Conservation (phyloP, 2,888 invertebrate genomes). For the Temnothorax unifasciatus region DNA sequence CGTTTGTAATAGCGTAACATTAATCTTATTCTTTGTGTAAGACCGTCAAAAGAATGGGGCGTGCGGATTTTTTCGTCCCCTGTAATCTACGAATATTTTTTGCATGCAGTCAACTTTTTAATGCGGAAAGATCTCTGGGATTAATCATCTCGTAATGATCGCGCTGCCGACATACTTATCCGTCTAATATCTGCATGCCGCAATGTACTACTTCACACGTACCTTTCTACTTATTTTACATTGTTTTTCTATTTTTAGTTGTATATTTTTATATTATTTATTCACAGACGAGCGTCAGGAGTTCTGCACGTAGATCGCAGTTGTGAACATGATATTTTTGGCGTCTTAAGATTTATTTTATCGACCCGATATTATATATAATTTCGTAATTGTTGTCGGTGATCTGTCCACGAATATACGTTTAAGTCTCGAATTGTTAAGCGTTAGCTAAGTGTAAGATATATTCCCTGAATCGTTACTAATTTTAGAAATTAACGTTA, state of each 20-base stretch:
- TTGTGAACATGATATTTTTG: constrained; percentile 62
- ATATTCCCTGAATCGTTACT: background rate
- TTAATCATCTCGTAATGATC: constrained; percentile 31
- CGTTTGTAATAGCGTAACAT: background rate
- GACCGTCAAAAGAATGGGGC: background rate
- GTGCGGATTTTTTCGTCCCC: background rate
- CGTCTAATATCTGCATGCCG: constrained; percentile 47
- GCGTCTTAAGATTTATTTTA: constrained; percentile 35
- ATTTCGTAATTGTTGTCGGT: constrained; percentile 17
- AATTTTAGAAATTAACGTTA: constrained; percentile 13
- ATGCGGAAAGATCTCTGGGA: background rate
- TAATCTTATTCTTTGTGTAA: background rate
- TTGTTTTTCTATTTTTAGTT: constrained; percentile 55
- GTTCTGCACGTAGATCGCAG: constrained; percentile 73
- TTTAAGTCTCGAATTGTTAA: constrained; percentile 28
- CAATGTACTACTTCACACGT: constrained; percentile 38
- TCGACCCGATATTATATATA: constrained; percentile 1
- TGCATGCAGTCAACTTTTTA: constrained; percentile 28
- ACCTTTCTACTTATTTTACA: constrained; percentile 32
- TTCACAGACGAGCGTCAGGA: constrained; percentile 79
- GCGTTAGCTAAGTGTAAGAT: constrained; percentile 28
- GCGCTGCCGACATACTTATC: constrained; percentile 16
- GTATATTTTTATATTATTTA: constrained; percentile 75
- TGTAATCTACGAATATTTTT: constrained; percentile 5
- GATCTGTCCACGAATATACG: background rate